Evolutionary conservation across 1,140 invertebrate species (phyloP), one percentile per base, ranked within the genome.

Genomic region (Aplysia californica): DNA sequence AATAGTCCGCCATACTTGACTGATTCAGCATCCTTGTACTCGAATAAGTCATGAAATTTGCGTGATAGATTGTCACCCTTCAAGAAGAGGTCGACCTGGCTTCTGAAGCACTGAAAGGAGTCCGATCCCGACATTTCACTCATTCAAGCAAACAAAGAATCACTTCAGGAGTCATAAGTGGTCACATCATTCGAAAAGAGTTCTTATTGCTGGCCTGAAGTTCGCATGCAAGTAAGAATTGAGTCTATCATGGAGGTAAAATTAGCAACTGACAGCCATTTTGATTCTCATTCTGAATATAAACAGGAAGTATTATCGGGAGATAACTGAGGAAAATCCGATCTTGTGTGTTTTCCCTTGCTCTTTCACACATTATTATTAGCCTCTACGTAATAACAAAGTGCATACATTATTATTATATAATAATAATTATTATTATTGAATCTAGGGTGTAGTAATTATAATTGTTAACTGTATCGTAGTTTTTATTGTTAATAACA

Each of bases 41-140:
- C 75, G 44, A 86, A 87, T 31, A 87, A 73, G 55, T 86, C 82
- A 64, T 84, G 82, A 75, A 87, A 87, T 80, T 85, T 87, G 23
- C 69, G 61, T 26, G 80, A 80, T 15, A 87, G 76, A 58, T 80
- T 78, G 31, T 82, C 77, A 29, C 84, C 84, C 59, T 79, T 78
- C 50, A 87, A 61, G 77, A 85, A 83, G 31, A 73, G 68, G 61
- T 84, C 79, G 58, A 87, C 75, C 68, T 87, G 81, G 75, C 84
- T 85, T 64, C 85, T 80, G 18, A 80, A 83, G 3, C 77, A 73
- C 41, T 82, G 84, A 20, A 86, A 58, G n/a, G 79, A 68, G 39
- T 70, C 76, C 44, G 21, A 44, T 56, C 70, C 36, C 38, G 58
- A 61, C 10, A 61, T 50, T 26, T 21, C 23, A 36, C 31, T 33